Base-by-base conservation (phyloP, 2,888 invertebrate genomes). In the Phalangium opilio region DNA sequence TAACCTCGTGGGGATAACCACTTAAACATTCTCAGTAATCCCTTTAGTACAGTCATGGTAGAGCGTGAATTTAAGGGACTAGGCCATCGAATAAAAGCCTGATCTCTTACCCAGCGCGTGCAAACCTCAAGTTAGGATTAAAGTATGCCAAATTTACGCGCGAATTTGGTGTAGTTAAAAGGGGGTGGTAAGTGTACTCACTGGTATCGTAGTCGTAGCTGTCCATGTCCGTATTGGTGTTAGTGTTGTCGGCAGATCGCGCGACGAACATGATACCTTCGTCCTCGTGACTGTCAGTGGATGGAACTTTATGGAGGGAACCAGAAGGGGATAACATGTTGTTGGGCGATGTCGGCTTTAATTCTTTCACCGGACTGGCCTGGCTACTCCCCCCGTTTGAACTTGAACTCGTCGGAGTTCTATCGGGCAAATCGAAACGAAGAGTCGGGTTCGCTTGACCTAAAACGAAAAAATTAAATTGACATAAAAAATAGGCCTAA, bases 281-380 rank as follows among this genome's bases (percentile, higher is more conserved):
- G 17, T 44, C 50, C 12, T 49, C 49, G 15, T 51, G 47, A 17
- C 46, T 43, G 8, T 33, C 39, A 2, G 48, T 20, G 17, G 50
- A 50, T 3, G 49, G 47, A 3, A 51, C 47, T 27, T 51, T 49
- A 12, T 49, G 21, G n/a, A 51, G 34, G 20, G 51, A 51, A 14
- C 49, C 49, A 20, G 49, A 49, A 32, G 46, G 39, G 2, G 51
- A 49, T 2, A 49, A 21, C n/a, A 49, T 48, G 18, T 51, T 49
- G 1, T 46, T 41, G 8, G 15, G 19, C 14, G 39, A 40, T n/a
- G 42, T 10, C 17, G 40, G 40, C 18, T 45, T 42, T 14, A 45
- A 45, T 2, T 27, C 47, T 8, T 48, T 48, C 41, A 49, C 20
- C n/a, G 51, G 47, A 2, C 33, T 36, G 44, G 10, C 15, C 32